These are phyloP conservation scores for Anorthoa munda DNA, from an alignment of 2,888 invertebrate species.

Conservation along the genomic window DNA sequence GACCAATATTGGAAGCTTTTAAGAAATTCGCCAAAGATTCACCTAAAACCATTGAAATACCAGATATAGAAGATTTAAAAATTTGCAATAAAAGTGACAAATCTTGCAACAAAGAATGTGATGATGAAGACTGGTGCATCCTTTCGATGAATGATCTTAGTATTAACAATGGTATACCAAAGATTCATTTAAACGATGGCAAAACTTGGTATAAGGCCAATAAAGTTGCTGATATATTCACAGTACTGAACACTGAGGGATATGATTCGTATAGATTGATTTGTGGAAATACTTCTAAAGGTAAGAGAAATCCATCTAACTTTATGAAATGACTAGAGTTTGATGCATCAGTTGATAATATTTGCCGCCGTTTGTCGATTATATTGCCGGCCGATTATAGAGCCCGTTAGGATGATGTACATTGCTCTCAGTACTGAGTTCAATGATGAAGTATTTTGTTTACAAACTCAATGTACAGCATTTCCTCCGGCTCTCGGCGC, in stretches of 20 bases:
- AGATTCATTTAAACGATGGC: constrained; percentile 72
- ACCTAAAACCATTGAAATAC: constrained; percentile 82
- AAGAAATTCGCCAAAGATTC: constrained; percentile 93
- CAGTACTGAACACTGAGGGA: constrained; percentile 84
- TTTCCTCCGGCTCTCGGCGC: too few relatives aligned
- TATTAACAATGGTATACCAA: constrained; percentile 76
- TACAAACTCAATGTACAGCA: too few relatives aligned
- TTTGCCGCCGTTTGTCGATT: too few relatives aligned
- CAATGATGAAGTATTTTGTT: too few relatives aligned
- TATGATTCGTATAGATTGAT: constrained; percentile 91
- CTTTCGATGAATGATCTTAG: constrained; percentile 54
- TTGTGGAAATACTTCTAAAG: constrained; percentile 93
- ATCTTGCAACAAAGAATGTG: constrained; percentile 79
- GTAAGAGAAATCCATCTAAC: constrained; percentile 77
- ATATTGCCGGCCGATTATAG: too few relatives aligned
- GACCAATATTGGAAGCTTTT: constrained; percentile 94
- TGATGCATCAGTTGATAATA: not conserved
- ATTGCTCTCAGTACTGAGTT: too few relatives aligned
- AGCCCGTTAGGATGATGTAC: too few relatives aligned
- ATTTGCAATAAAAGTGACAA: constrained; percentile 68
- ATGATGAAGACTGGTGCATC: constrained; percentile 75
- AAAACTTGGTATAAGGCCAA: constrained; percentile 90
- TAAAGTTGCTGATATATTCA: constrained; percentile 87
- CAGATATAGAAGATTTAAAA: constrained; percentile 86
- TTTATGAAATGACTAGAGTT: not conserved